Evolutionary conservation across 2,888 invertebrate species (phyloP).

Genomic region (Mimas tiliae): DNA sequence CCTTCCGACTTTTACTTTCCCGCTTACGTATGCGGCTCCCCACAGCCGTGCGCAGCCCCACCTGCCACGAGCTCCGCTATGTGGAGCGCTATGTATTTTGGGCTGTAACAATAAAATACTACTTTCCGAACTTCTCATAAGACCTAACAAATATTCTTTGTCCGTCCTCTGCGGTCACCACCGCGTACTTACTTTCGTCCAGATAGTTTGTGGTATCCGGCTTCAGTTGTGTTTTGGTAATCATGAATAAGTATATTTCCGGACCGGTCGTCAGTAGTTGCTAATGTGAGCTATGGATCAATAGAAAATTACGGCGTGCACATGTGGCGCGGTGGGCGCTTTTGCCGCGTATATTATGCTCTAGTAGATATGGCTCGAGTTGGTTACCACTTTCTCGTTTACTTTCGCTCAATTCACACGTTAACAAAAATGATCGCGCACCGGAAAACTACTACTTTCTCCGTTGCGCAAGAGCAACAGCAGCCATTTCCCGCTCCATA

Average conservation of each 20-base stretch:
- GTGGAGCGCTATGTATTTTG: neutral
- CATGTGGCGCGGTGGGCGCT: neutral
- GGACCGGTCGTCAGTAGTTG: too few relatives aligned
- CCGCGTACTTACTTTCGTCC: too few relatives aligned
- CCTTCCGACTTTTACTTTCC: conserved; percentile 80
- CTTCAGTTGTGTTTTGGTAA: too few relatives aligned
- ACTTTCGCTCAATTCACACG: conserved; percentile 83
- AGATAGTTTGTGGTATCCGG: too few relatives aligned
- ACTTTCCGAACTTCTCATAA: neutral
- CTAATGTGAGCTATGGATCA: too few relatives aligned
- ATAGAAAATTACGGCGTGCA: too few relatives aligned
- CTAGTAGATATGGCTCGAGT: neutral
- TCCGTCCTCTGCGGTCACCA: neutral
- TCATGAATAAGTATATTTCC: too few relatives aligned
- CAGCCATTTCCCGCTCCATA: conserved; percentile 67
- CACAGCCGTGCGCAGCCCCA: conserved; percentile 26
- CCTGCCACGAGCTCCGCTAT: neutral
- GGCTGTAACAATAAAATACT: neutral
- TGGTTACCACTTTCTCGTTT: conserved; percentile 64
- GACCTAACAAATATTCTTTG: neutral
- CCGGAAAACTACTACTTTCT: conserved; percentile 80
- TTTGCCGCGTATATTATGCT: too few relatives aligned
- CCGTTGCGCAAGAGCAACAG: conserved; percentile 74
- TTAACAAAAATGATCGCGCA: conserved; percentile 81
- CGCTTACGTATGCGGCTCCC: conserved; percentile 34